Evolutionary conservation across 2,113 vertebrate genomes (phyloP).

Genomic region (Trematocara zebra): DNA sequence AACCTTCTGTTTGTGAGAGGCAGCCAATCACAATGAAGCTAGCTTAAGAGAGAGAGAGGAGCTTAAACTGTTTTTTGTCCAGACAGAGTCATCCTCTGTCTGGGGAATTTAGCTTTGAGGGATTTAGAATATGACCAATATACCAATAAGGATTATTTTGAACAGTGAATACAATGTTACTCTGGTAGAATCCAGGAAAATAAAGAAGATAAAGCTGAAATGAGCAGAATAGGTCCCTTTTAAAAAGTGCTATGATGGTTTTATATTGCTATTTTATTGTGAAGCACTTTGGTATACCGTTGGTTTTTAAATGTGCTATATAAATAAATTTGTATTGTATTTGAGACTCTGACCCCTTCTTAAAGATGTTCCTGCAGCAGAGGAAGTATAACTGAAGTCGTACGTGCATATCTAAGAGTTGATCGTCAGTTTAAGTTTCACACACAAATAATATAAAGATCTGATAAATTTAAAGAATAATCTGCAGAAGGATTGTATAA

Average conservation of each 20-base stretch:
- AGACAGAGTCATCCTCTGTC: background rate
- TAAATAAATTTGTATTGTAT: background rate
- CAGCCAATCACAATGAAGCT: background rate
- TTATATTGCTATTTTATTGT: background rate
- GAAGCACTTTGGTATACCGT: background rate
- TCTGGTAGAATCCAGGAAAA: background rate
- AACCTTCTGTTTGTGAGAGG: background rate
- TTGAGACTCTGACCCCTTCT: background rate
- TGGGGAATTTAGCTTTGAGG: background rate
- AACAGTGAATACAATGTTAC: background rate
- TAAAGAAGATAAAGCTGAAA: background rate
- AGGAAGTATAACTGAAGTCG: background rate
- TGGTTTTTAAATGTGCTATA: background rate
- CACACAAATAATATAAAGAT: background rate
- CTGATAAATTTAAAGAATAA: background rate
- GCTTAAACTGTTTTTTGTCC: background rate
- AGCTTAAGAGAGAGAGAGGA: background rate
- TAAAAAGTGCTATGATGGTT: background rate
- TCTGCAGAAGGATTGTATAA: background rate
- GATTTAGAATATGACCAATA: background rate
- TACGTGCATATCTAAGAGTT: background rate
- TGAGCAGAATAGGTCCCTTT: background rate
- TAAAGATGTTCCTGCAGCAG: background rate
- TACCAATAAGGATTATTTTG: background rate
- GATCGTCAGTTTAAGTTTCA: background rate